Conservation (phyloP, 2,113 vertebrate species). For the Tetraodon nigroviridis region DNA sequence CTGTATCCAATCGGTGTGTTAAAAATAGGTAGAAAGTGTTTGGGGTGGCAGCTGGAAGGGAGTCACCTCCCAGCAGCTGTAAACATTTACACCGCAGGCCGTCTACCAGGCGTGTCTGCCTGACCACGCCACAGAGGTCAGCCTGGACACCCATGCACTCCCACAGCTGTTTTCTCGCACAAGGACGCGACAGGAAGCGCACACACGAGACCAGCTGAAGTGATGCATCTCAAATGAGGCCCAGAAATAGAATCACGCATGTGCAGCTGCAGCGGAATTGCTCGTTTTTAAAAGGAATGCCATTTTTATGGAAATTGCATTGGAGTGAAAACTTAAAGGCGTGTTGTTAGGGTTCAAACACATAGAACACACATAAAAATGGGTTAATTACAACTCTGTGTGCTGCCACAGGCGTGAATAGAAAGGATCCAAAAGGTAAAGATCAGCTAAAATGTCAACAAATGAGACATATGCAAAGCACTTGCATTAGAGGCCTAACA, state of each 20-base stretch:
- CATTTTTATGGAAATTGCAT: slow-evolving; percentile 6
- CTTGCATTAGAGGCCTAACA: too few relatives aligned
- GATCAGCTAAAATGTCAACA: not conserved
- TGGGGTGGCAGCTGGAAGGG: slow-evolving; percentile 16
- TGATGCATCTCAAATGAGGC: slow-evolving; percentile 44
- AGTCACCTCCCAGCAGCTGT: slow-evolving; percentile 22
- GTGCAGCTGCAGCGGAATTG: not conserved
- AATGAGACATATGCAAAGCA: too few relatives aligned
- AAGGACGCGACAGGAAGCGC: slow-evolving; percentile 31
- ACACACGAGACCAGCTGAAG: slow-evolving; percentile 27
- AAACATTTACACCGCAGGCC: slow-evolving; percentile 33
- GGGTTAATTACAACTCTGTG: not conserved
- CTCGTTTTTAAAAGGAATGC: not conserved
- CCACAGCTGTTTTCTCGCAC: slow-evolving; percentile 24
- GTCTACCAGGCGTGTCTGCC: slow-evolving; percentile 25
- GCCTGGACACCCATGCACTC: slow-evolving; percentile 35
- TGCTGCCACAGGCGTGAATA: not conserved
- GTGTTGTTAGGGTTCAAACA: too few relatives aligned
- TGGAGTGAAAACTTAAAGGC: too few relatives aligned
- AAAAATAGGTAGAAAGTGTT: slow-evolving; percentile 44
- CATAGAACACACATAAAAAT: too few relatives aligned
- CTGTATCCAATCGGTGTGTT: slow-evolving; percentile 17
- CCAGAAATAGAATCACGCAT: slow-evolving; percentile 30
- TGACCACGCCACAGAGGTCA: slow-evolving; percentile 23
- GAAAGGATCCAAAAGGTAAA: not conserved